Base-by-base conservation (phyloP, 2,888 invertebrate species). In the Drosophila tripunctata region DNA sequence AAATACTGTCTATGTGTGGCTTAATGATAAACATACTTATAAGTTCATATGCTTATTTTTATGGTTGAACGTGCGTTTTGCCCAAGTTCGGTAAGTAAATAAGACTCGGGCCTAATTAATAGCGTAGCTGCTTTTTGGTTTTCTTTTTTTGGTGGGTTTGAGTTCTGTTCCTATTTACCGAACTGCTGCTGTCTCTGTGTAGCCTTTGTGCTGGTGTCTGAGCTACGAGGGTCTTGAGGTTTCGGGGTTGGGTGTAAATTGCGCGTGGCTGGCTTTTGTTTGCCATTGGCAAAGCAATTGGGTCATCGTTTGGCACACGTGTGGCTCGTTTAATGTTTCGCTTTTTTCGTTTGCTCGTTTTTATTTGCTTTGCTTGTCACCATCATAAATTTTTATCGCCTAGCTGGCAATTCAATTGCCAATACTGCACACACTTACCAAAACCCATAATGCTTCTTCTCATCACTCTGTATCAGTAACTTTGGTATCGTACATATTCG, bases 271-370 rank as follows among this genome's bases (percentile, higher is more conserved):
- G 60, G 50, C 61, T 65, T 72, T 72, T 65, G 52, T 75, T 62
- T 55, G 63, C 66, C 67, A 67, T 61, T 72, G 64, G 61, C 72
- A 69, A 57, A 55, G 74, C 75, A 75, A 74, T 78, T 78, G 69
- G 84, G 82, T 79, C 86, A 86, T 87, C 78, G 80, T 87, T 80
- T 78, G 71, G 71, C 62, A 80, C 88, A 88, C 88, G 88, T 88
- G 88, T 82, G 77, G 56, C 72, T 73, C 77, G 76, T 87, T 83
- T 67, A 75, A 70, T 78, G 67, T 63, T 74, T 68, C 65, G 71
- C 61, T 54, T 43, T 48, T n/a, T 48, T 35, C 51, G 63, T 67
- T 47, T 31, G 45, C 58, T 51, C 35, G 51, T 27, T 51, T 85
- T 67, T 79, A 75, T 73, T 73, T 71, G 64, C 60, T 62, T 70